Conservation (phyloP, 2,113 vertebrate species). For the Thalassarche chlororhynchos region DNA sequence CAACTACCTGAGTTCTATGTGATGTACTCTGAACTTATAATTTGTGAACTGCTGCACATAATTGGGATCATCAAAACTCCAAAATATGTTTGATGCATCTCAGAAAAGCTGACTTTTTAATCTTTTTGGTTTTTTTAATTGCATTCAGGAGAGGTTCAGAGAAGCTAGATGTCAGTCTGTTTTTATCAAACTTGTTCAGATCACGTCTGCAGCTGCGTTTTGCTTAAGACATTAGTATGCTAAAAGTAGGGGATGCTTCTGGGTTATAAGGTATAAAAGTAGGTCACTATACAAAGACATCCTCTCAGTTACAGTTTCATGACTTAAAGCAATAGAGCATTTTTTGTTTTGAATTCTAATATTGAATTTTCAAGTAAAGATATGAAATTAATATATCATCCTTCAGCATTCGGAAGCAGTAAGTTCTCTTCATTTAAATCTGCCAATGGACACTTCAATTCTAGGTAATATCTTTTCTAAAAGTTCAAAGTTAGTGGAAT, state of each 20-base stretch:
- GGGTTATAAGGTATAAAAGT: conserved; percentile 40
- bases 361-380: conserved; percentile 3
- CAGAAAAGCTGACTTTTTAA: neutral
- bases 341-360: conserved; percentile 28
- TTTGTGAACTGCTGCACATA: neutral
- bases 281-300: conserved; percentile 43
- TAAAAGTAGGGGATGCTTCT: conserved; percentile 48
- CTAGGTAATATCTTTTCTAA: neutral
- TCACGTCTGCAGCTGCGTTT: conserved; percentile 19
- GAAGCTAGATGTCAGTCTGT: neutral
- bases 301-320: conserved; percentile 38
- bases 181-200: conserved; percentile 33
- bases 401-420: neutral
- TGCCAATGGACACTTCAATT: neutral
- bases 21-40: neutral
- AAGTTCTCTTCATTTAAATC: neutral
- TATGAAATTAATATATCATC: neutral
- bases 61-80: neutral
- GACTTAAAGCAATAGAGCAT: conserved; percentile 44
- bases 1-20: neutral
- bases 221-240: conserved; percentile 25
- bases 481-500: neutral
- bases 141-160: neutral
- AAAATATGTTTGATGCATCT: neutral
- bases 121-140: neutral